phyloP scores from a whole-genome alignment of 2,797 vertebrate species.

The Tiaroga cobitis region DNA sequence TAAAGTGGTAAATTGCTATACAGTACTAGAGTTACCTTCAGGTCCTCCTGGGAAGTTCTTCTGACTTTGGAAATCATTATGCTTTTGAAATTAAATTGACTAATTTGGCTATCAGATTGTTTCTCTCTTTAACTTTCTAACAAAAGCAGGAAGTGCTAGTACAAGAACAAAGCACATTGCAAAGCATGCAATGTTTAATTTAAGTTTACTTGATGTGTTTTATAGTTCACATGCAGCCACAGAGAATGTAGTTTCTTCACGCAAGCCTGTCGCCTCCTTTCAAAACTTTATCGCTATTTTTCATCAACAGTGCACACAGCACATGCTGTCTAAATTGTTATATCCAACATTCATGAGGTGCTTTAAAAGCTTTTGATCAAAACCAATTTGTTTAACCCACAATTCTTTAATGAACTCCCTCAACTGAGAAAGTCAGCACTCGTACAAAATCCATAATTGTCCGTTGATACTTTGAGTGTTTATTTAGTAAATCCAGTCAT shows the following conservation, averaged over 20 bases:
- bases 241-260: neutral
- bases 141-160: neutral
- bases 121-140: neutral
- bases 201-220: neutral
- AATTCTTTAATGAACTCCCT: neutral
- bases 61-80: neutral
- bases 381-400: neutral
- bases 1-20: neutral
- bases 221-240: neutral
- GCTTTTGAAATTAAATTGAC: neutral
- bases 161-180: neutral
- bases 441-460: neutral
- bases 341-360: neutral
- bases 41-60: neutral
- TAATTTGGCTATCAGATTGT: neutral
- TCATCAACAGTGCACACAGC: neutral
- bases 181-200: neutral
- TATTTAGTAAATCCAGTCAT: neutral
- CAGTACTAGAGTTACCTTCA: neutral
- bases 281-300: neutral
- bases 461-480: neutral
- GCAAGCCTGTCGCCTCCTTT: neutral
- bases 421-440: neutral
- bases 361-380: slow-evolving; percentile 7
- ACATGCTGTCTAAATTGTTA: neutral